Base-by-base conservation (phyloP, 2,888 invertebrate species). In the Xylocampa areola region DNA sequence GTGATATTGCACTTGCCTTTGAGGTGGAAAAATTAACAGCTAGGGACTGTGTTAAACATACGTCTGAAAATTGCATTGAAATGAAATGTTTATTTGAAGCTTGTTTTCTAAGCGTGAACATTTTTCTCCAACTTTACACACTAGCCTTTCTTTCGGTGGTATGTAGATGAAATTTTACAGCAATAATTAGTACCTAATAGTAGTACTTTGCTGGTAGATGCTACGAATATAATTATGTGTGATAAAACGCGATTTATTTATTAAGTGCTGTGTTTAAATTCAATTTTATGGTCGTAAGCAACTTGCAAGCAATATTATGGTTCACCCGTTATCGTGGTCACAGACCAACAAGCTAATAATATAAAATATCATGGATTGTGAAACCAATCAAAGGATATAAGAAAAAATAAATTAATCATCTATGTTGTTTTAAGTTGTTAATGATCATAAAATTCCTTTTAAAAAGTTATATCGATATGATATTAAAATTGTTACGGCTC, bases 111-210 rank as follows among this genome's bases (percentile, higher is more conserved):
- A 41, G 45, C 47, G 57, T 50, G 71, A 64, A 76, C 67, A 79
- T 76, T 73, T 80, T 69, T 73, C 71, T 70, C 66, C 68, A 65
- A 63, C 69, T 45, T 74, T 66, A 65, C 40, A 78, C 73, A 87
- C 82, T 89, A 92, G 91, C 91, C 90, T 92, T 92, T 91, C 87
- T 90, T 91, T 91, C 83, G 87, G 87, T 91, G 90, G 89, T 90
- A 87, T 82, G 87, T 92, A 91, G 90, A 86, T 85, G 73, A 90
- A 88, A 89, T 76, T 85, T 88, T 86, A 91, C 91, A 93, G 93
- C 93, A 93, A 93, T 93, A 93, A 93, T 90, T 92, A 92, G 91
- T 90, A 88, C 74, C 80, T 92, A 91, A 91, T 84, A 76, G 89
- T 91, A 91, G 91, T 86, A 82, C 76, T 87, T 89, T 85, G 91